These are phyloP conservation scores for Tetrao urogallus DNA, from an alignment of 2,113 vertebrate species.

Conservation along the genomic window DNA sequence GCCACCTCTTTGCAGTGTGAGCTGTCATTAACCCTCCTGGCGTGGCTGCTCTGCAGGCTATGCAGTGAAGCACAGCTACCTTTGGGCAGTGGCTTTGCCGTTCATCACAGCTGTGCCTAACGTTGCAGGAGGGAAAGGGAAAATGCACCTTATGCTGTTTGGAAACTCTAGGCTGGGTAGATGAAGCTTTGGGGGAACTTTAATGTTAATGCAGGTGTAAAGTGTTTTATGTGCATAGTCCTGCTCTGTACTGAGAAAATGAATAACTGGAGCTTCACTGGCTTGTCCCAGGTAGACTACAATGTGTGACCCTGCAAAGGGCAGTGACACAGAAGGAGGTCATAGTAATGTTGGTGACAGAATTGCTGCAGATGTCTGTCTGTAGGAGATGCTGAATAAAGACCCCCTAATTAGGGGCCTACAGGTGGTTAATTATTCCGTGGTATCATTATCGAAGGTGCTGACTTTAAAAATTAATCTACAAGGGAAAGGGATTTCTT, in stretches of 20 bases:
- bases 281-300: not conserved
- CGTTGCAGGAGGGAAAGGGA: not conserved
- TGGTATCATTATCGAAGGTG: accelerated
- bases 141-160: not conserved
- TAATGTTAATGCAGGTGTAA: not conserved
- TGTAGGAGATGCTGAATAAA: not conserved
- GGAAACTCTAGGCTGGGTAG: not conserved
- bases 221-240: not conserved
- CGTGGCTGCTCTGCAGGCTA: not conserved
- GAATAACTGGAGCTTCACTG: not conserved
- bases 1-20: not conserved
- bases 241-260: not conserved
- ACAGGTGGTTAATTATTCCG: not conserved
- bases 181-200: not conserved
- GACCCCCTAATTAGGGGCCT: not conserved
- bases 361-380: not conserved
- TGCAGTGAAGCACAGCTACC: not conserved
- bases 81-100: not conserved
- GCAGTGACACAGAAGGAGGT: not conserved
- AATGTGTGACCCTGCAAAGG: not conserved
- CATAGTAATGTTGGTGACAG: accelerated
- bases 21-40: constrained; percentile 31
- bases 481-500: not conserved
- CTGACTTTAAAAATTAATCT: not conserved
- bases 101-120: not conserved